phyloP scores from a whole-genome alignment of 2,797 vertebrate genomes.

The Picus viridis region DNA sequence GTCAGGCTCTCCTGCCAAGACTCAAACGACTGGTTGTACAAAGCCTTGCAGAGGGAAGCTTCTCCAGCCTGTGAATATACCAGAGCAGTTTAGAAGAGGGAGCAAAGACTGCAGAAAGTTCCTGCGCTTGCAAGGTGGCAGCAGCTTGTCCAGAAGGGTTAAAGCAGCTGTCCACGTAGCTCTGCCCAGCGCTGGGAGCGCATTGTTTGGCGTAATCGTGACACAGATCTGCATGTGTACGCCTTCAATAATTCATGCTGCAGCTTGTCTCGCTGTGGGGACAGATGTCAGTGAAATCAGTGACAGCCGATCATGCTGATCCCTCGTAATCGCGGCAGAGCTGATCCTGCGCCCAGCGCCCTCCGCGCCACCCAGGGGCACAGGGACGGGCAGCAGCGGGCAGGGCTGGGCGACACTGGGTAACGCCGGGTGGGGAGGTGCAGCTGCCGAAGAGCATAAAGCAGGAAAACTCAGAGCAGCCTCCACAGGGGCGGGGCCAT shows the following conservation, averaged over 20 bases:
- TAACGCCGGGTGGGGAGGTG: too few relatives aligned
- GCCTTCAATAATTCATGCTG: slow-evolving; percentile 87
- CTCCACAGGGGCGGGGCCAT: rapidly evolving
- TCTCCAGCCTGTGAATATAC: too few relatives aligned
- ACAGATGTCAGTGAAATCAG: slow-evolving; percentile 95
- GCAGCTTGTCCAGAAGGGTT: slow-evolving; percentile 78
- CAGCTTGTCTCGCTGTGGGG: slow-evolving; percentile 88
- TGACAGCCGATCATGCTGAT: slow-evolving; percentile 91
- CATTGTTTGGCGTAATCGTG: slow-evolving; percentile 76
- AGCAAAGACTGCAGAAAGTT: not conserved
- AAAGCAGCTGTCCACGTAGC: slow-evolving; percentile 70
- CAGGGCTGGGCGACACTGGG: too few relatives aligned
- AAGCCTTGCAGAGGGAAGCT: not conserved
- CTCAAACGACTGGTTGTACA: not conserved
- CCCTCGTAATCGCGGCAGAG: slow-evolving; percentile 84
- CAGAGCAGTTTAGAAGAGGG: not conserved
- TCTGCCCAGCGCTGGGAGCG: slow-evolving; percentile 68
- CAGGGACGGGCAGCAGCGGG: too few relatives aligned
- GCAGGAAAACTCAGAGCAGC: rapidly evolving
- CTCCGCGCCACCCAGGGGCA: not conserved
- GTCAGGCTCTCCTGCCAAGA: not conserved
- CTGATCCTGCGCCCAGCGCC: slow-evolving; percentile 79
- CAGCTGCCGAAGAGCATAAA: rapidly evolving
- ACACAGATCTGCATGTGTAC: slow-evolving; percentile 81
- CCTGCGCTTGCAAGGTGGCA: slow-evolving; percentile 34